Evolutionary conservation across 2,888 invertebrate species (phyloP), one percentile per base, ranked within the genome.

Genomic region (Pachliopta kotzebuea): DNA sequence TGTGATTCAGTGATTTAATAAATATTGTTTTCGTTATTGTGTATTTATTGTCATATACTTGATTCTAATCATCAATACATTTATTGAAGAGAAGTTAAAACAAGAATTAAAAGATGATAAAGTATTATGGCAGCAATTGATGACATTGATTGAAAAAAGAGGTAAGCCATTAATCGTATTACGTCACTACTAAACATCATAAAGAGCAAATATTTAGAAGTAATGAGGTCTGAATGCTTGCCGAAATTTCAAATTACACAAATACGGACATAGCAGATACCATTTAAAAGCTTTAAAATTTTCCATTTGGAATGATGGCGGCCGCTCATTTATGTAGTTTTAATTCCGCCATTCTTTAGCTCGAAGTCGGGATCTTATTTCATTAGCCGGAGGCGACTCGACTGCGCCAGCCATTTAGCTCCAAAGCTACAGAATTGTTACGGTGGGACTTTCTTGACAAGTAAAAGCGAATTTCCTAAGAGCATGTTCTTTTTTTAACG

Each of bases 261-360:
- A 69, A 69, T 63, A 71, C 70, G 56, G 62, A 64, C 68, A 63
- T 59, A 71, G 69, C 67, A 70, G 76, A 74, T 74, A 73, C 73
- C 72, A 73, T 74, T 75, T 71, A 74, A 52, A 21, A 74, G 74
- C 70, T 72, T 72, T 80, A 75, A 77, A 81, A 81, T 83, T 83
- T 81, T 78, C 81, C 81, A 81, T 85, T 85, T 75, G 76, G 76
- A 83, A 79, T 78, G 80, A 71, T 70, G 69, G 79, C 78, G 83
- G 78, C 80, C 80, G 79, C 79, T 85, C 90, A 87, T 90, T 90
- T 89, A 89, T 89, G 88, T 90, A 88, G 85, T 90, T 90, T 90
- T 91, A 90, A 90, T 91, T 89, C 90, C 86, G 75, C 90, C 88
- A 90, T 90, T 90, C 86, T 88, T 90, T 90, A 89, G 90, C 86